These are phyloP conservation scores for Tachypleus tridentatus DNA, from an alignment of 1,140 invertebrate species.

Conservation along the genomic window DNA sequence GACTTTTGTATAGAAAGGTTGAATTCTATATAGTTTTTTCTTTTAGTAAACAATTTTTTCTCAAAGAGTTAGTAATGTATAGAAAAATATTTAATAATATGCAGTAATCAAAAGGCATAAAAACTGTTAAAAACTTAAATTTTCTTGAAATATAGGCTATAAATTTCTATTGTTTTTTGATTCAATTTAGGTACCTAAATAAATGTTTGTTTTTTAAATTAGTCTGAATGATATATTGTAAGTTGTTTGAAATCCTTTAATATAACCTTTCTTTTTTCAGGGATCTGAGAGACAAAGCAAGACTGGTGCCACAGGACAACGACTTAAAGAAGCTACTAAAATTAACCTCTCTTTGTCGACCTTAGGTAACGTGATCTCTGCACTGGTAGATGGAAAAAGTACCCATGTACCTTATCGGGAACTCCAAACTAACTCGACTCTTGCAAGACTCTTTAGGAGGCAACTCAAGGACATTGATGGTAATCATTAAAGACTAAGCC, in stretches of 20 bases:
- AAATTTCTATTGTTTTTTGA: slow-evolving; percentile 9
- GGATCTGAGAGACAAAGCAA: slow-evolving; percentile 81
- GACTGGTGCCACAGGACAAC: slow-evolving; percentile 74
- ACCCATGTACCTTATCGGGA: slow-evolving; percentile 89
- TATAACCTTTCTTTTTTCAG: slow-evolving; percentile 30
- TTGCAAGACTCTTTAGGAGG: slow-evolving; percentile 90
- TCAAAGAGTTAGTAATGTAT: too few species aligned
- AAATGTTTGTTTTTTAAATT: background rate
- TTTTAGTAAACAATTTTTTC: too few species aligned
- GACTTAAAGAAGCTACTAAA: slow-evolving; percentile 86
- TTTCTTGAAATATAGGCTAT: slow-evolving; percentile 1
- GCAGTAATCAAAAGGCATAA: too few species aligned
- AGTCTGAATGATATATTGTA: slow-evolving; percentile 5
- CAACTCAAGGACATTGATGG: slow-evolving; percentile 95
- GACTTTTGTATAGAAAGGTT: background rate
- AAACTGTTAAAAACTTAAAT: background rate
- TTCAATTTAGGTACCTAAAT: too few species aligned
- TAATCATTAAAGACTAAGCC: slow-evolving; percentile 32
- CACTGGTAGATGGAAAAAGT: slow-evolving; percentile 83
- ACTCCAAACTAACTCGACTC: slow-evolving; percentile 83
- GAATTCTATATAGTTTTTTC: too few species aligned
- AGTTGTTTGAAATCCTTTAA: background rate
- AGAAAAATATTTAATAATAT: too few species aligned
- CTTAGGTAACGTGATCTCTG: slow-evolving; percentile 89
- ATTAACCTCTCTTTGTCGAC: slow-evolving; percentile 90